Conservation (phyloP, 2,113 vertebrate genomes). For the Cheirogaleus medius region DNA sequence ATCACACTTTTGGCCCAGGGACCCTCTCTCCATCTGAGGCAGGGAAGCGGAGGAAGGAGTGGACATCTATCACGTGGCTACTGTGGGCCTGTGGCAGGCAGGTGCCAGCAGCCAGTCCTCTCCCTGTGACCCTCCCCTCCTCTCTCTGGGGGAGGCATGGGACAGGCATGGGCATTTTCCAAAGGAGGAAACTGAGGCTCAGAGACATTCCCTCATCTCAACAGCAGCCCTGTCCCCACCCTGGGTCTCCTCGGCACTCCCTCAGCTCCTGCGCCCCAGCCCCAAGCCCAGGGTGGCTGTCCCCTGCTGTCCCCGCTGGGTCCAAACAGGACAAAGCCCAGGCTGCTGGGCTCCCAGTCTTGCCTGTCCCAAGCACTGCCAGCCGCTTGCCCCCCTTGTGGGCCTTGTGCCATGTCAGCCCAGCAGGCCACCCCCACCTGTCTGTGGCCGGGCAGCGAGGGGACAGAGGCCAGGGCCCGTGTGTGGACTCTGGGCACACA, state of each 20-base stretch:
- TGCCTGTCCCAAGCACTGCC: no score
- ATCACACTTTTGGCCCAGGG: neutral
- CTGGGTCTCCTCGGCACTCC: neutral
- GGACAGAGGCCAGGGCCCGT: neutral
- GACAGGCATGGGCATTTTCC: rapidly evolving
- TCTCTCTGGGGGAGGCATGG: neutral
- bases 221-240: neutral
- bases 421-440: neutral
- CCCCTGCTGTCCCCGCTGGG: no score
- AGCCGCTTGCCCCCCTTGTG: no score
- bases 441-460: neutral
- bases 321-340: neutral
- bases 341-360: neutral
- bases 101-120: rapidly evolving
- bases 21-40: neutral
- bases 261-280: neutral
- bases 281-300: neutral
- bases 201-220: neutral
- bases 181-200: neutral
- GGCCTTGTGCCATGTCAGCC: neutral
- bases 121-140: neutral
- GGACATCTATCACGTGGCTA: rapidly evolving
- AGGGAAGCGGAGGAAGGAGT: neutral
- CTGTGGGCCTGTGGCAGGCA: neutral
- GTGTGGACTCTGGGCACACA: neutral